Conservation (phyloP, 2,113 vertebrate species). For the Platysteira castanea region DNA sequence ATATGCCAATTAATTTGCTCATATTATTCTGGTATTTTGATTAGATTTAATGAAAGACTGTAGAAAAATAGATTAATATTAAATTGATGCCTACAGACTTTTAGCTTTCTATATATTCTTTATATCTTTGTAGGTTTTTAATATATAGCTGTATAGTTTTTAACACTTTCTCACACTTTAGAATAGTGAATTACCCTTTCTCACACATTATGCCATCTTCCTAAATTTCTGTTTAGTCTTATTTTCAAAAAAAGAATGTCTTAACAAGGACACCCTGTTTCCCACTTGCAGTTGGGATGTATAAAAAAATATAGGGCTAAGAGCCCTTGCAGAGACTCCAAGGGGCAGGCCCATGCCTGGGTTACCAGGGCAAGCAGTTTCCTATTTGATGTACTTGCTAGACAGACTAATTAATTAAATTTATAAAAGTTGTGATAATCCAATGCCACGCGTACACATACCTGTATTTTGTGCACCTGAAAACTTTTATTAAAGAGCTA, state of each 20-base stretch:
- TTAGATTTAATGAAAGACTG: background rate
- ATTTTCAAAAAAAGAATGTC: background rate
- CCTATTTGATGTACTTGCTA: background rate
- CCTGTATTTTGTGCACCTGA: fast-evolving
- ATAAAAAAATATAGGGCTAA: background rate
- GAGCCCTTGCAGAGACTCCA: background rate
- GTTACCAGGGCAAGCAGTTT: background rate
- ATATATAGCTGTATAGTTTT: background rate
- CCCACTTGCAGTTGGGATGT: background rate
- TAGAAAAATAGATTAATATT: background rate
- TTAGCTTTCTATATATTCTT: background rate
- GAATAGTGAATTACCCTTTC: background rate
- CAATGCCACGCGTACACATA: fast-evolving
- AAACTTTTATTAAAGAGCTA: background rate
- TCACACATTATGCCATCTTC: fast-evolving
- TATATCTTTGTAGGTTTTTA: background rate
- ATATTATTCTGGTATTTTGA: background rate
- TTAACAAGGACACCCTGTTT: background rate
- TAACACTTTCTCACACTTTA: background rate
- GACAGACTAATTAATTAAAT: background rate
- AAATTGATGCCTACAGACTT: background rate
- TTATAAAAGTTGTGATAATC: background rate
- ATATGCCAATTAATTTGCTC: background rate
- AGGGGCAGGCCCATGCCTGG: too few species aligned
- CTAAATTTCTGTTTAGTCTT: background rate